These are phyloP conservation scores for Pogonocichla stellata DNA, from an alignment of 2,113 vertebrate species.

Conservation along the genomic window DNA sequence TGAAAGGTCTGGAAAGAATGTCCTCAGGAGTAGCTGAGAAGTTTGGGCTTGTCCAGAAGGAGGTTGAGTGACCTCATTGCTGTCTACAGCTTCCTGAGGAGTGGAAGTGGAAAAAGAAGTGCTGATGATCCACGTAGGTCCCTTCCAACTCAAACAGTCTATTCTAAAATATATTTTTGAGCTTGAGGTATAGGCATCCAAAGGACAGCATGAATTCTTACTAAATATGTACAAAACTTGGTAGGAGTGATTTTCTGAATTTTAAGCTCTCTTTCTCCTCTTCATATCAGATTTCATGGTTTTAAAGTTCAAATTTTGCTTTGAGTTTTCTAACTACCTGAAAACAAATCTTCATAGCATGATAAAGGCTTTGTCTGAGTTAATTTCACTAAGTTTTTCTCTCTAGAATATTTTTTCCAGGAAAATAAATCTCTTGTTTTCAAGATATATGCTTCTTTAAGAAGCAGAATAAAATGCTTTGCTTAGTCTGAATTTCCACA, in stretches of 20 bases:
- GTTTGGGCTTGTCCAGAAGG: neutral
- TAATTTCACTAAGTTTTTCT: neutral
- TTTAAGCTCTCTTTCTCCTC: neutral
- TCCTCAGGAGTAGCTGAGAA: neutral
- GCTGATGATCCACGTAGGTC: accelerated
- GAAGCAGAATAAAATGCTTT: neutral
- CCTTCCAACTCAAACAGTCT: neutral
- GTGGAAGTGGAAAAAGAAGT: neutral
- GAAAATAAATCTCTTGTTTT: neutral
- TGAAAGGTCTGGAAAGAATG: neutral
- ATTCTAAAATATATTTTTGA: neutral
- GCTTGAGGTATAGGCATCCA: neutral
- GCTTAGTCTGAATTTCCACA: neutral
- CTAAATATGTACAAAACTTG: neutral
- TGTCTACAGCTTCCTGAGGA: neutral
- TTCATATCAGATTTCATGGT: neutral
- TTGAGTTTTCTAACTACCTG: neutral
- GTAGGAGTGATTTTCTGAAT: neutral
- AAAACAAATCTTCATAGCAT: neutral
- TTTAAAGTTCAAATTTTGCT: neutral
- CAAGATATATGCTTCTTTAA: neutral
- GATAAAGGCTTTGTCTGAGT: neutral
- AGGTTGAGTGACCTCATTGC: neutral
- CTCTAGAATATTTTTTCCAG: neutral
- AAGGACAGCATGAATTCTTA: neutral